Percentiles rank a stretch among this genome's conserved stretches.
These are phyloP conservation scores for Gymnopithys bicolor DNA, from an alignment of 2,797 vertebrate genomes.

Conservation along the genomic window DNA sequence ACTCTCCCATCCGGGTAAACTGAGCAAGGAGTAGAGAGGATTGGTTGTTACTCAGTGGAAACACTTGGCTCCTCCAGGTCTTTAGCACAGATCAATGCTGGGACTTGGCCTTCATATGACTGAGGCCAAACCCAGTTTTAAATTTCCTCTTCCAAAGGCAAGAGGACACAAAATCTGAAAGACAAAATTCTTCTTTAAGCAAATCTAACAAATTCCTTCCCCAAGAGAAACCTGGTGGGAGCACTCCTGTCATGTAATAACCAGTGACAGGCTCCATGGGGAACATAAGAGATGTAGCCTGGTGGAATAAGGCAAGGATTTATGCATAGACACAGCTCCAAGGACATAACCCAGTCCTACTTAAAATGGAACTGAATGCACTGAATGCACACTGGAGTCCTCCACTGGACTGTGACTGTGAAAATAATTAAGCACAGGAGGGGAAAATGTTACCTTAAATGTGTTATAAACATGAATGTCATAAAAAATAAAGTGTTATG, in stretches of 20 bases:
- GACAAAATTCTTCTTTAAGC: neutral
- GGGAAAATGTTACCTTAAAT: neutral
- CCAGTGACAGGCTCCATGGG: neutral
- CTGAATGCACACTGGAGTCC: neutral
- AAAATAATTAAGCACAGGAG: neutral
- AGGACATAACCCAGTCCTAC: neutral
- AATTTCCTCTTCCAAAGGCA: neutral
- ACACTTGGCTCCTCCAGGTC: neutral
- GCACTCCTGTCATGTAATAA: neutral
- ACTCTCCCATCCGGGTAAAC: conserved; percentile 96
- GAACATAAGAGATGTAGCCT: neutral
- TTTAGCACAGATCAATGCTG: neutral
- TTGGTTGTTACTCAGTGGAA: neutral
- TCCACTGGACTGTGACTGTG: neutral
- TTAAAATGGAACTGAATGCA: neutral
- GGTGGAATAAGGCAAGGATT: neutral
- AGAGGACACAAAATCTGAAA: neutral
- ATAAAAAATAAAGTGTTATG: neutral
- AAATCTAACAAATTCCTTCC: neutral
- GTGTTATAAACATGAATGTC: neutral
- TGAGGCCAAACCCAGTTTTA: neutral
- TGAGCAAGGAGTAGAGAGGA: conserved; percentile 57
- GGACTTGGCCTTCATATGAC: neutral
- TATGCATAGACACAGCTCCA: neutral
- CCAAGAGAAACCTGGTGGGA: neutral